phyloP scores from a whole-genome alignment of 2,113 vertebrate species.

The Equus przewalskii region DNA sequence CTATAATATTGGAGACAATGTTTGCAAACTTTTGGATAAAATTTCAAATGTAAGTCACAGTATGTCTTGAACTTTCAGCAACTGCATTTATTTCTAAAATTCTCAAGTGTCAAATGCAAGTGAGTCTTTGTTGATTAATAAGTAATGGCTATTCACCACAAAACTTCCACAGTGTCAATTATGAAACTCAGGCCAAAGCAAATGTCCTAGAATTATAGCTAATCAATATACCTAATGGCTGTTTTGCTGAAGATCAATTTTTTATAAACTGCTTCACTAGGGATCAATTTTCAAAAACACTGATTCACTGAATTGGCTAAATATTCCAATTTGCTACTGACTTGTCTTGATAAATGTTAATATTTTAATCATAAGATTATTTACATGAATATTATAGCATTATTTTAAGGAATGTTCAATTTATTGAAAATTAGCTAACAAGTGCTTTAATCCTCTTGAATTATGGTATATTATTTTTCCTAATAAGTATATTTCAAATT shows the following conservation, averaged over 20 bases:
- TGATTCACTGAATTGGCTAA: background rate
- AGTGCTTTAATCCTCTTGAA: background rate
- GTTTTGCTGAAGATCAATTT: constrained; percentile 14
- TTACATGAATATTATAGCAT: background rate
- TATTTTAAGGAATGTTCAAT: background rate
- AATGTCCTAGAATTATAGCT: background rate
- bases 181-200: background rate
- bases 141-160: background rate
- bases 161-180: background rate
- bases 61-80: background rate
- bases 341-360: background rate
- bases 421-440: constrained; percentile 8
- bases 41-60: background rate
- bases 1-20: background rate
- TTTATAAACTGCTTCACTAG: background rate
- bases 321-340: constrained; percentile 4
- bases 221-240: background rate
- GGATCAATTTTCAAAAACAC: background rate
- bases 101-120: background rate
- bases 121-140: background rate
- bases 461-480: background rate
- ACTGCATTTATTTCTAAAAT: constrained; percentile 17
- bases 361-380: background rate
- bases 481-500: background rate
- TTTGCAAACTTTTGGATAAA: constrained; percentile 24